Percentiles rank a stretch among this genome's conserved stretches.
These are phyloP conservation scores for Sarcophaga caerulescens DNA, from an alignment of 2,888 invertebrate genomes.

Conservation along the genomic window DNA sequence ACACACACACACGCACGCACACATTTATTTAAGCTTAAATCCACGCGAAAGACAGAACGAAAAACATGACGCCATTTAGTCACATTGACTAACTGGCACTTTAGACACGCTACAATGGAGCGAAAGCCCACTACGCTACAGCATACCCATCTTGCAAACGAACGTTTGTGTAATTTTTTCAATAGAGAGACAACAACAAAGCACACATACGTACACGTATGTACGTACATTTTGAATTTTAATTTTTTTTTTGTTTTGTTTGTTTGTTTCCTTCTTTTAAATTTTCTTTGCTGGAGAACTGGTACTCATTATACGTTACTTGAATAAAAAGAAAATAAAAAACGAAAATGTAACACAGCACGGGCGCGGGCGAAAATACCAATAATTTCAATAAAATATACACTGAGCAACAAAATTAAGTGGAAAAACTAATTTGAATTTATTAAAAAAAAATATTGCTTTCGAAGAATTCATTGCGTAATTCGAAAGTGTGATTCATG, in stretches of 20 bases:
- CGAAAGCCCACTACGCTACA: neutral
- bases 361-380: too few species aligned
- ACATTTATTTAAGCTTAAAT: constrained; percentile 19
- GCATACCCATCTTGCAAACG: too few species aligned
- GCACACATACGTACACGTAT: constrained; percentile 36
- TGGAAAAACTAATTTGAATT: too few species aligned
- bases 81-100: constrained; percentile 29
- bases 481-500: too few species aligned
- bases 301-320: constrained; percentile 57
- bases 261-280: too few species aligned
- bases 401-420: too few species aligned
- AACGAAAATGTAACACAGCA: too few species aligned
- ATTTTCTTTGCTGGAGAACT: constrained; percentile 44
- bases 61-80: constrained; percentile 30
- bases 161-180: too few species aligned
- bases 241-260: neutral
- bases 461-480: too few species aligned
- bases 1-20: neutral
- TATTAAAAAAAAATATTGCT: too few species aligned
- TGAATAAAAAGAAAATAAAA: neutral
- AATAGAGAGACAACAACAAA: constrained; percentile 7
- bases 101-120: constrained; percentile 5
- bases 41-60: constrained; percentile 19
- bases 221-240: constrained; percentile 22
- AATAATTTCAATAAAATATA: too few species aligned